A percentile compares a stretch with the other conserved stretches of the same genome.
Evolutionary conservation across 1,140 invertebrate genomes (phyloP).

Genomic region (Trichoplusia ni): DNA sequence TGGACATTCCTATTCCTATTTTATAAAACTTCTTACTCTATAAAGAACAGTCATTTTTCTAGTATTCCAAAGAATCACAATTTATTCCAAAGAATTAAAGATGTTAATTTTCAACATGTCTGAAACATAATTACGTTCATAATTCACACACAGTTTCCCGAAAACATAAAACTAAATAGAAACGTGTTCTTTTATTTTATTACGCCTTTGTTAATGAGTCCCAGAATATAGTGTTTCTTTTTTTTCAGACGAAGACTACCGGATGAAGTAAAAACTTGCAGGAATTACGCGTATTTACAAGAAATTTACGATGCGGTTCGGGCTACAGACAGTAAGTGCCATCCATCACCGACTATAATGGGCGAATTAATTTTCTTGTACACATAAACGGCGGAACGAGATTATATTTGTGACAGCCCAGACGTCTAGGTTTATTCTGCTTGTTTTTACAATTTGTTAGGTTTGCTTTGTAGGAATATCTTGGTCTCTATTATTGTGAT

Average conservation of each 20-base stretch:
- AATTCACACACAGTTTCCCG: no score
- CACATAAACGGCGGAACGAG: background rate
- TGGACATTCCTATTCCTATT: no score
- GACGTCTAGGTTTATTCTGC: no score
- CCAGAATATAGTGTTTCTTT: slow-evolving; percentile 5
- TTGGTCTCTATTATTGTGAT: no score
- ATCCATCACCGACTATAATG: slow-evolving; percentile 13
- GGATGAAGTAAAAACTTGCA: slow-evolving; percentile 70
- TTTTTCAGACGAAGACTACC: slow-evolving; percentile 67
- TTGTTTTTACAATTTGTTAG: no score
- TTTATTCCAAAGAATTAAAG: no score
- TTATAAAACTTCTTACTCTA: no score
- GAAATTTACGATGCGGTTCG: slow-evolving; percentile 77
- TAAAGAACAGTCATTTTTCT: no score
- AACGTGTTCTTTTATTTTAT: slow-evolving; percentile 7
- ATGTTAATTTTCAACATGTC: no score
- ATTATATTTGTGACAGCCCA: background rate
- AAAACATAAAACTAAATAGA: slow-evolving; percentile 12
- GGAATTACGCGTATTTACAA: slow-evolving; percentile 76
- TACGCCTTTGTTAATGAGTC: background rate
- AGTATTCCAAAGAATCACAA: no score
- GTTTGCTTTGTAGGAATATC: no score
- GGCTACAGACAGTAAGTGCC: slow-evolving; percentile 74
- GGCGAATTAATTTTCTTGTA: slow-evolving; percentile 2
- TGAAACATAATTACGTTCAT: no score